phyloP scores from a whole-genome alignment of 2,797 vertebrate species.

The Remorina albescens region DNA sequence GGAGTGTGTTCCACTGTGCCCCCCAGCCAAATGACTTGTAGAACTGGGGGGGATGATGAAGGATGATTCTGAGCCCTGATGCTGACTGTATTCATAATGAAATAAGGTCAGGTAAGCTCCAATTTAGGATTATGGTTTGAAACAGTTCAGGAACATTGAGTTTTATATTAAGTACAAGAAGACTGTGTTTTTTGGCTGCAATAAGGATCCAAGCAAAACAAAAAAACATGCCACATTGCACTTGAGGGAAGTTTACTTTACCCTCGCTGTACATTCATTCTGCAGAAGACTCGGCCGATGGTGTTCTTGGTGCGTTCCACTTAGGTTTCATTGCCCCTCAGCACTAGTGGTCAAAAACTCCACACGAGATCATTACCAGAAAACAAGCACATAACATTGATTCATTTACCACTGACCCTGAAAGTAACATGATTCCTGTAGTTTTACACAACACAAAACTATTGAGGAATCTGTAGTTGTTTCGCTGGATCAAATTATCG shows the following conservation, averaged over 20 bases:
- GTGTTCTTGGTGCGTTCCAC: slow-evolving; percentile 7
- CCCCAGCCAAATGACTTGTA: slow-evolving; percentile 47
- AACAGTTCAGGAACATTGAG: slow-evolving; percentile 31
- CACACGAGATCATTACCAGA: neutral
- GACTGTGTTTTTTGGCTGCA: slow-evolving; percentile 27
- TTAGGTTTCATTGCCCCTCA: neutral
- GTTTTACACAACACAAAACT: neutral
- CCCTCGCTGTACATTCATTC: slow-evolving; percentile 21
- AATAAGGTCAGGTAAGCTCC: slow-evolving; percentile 9
- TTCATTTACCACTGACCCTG: neutral
- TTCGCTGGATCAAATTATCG: too few relatives aligned
- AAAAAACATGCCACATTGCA: slow-evolving; percentile 33
- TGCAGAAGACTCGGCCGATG: neutral
- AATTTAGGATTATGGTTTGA: slow-evolving; percentile 51
- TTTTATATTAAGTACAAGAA: slow-evolving; percentile 35
- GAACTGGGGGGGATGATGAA: slow-evolving; percentile 51
- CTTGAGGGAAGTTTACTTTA: slow-evolving; percentile 6
- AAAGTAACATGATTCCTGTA: neutral
- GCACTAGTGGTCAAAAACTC: neutral
- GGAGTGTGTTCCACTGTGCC: slow-evolving; percentile 55
- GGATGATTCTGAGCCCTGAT: slow-evolving; percentile 40
- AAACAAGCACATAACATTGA: neutral
- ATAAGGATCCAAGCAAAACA: slow-evolving; percentile 2
- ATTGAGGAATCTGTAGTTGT: neutral
- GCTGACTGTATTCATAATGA: slow-evolving; percentile 51